Base-by-base conservation (phyloP, 2,113 vertebrate species). In the Chunga burmeisteri region DNA sequence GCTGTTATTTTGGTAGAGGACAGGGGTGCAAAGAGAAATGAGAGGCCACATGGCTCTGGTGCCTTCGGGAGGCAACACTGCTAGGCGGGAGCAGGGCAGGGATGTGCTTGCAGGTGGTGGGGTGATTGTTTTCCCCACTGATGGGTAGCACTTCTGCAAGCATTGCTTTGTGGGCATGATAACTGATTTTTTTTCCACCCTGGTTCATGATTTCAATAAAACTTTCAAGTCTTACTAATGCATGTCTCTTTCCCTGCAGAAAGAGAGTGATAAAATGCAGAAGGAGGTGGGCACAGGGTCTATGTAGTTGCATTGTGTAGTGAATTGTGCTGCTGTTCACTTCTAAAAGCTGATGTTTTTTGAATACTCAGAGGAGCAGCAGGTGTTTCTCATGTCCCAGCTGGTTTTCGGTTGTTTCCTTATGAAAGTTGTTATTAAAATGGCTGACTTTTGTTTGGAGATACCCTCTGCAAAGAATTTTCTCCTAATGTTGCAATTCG, bases 381-480 rank as follows among this genome's bases (percentile, higher is more conserved):
- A 96, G 78, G 73, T 91, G 91, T 87, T 89, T 62, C 61, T 68
- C 81, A 7, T n/a, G 61, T 46, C 56, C 44, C 83, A 91, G 59
- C 81, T 85, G 77, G 9, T 72, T 79, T 84, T 85, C 42, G 6
- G 56, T 79, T 85, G 53, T 79, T 91, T 70, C 49, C 44, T 75
- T 47, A 71, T 16, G 27, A 89, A 95, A 75, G 27, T 78, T 53
- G 23, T 68, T 84, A 55, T 84, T 84, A 59, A 78, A 81, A 78
- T 34, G 81, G 29, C 62, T 83, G 72, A 75, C 65, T 82, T 42
- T 72, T 63, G 40, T 9, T 80, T 68, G 46, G 68, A 84, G 71
- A 50, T 53, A 77, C 16, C 9, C 47, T 94, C 77, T 87, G 66
- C 53, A 38, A 88, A 77, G 86, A 80, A 88, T 88, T 91, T 81